phyloP scores from a whole-genome alignment of 2,888 invertebrate species.

The Apamea monoglypha region DNA sequence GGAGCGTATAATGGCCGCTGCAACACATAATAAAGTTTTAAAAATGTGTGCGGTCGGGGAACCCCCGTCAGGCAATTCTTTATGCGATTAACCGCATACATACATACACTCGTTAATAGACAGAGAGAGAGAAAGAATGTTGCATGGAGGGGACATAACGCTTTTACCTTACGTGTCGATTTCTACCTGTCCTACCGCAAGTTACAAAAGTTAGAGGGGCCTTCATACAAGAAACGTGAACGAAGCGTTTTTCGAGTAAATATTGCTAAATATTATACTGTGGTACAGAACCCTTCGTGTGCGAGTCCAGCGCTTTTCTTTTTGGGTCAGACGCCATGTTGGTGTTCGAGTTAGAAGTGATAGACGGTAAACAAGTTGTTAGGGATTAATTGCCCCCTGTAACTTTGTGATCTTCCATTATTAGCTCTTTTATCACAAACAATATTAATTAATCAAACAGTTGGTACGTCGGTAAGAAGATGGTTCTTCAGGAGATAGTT shows the following conservation, averaged over 20 bases:
- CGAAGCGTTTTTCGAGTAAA: background rate
- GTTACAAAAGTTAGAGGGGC: background rate
- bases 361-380: conserved; percentile 18
- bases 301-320: background rate
- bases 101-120: too few species aligned
- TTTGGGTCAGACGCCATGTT: conserved; percentile 26
- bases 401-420: background rate
- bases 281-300: background rate
- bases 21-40: too few species aligned
- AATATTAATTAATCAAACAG: conserved; percentile 8
- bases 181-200: too few species aligned
- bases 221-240: background rate
- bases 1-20: background rate
- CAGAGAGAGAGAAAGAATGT: too few species aligned
- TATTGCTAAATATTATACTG: background rate
- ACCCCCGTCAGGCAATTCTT: too few species aligned
- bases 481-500: background rate
- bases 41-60: too few species aligned
- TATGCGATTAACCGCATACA: too few species aligned
- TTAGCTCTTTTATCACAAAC: background rate
- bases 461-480: background rate
- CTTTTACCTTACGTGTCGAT: too few species aligned
- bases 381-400: conserved; percentile 34
- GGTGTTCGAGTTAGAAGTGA: conserved; percentile 15
- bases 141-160: too few species aligned